Percentiles rank a stretch among this genome's conserved stretches.
Evolutionary conservation across 2,797 vertebrate species (phyloP).

Genomic region (Helicolenus hilgendorfi): DNA sequence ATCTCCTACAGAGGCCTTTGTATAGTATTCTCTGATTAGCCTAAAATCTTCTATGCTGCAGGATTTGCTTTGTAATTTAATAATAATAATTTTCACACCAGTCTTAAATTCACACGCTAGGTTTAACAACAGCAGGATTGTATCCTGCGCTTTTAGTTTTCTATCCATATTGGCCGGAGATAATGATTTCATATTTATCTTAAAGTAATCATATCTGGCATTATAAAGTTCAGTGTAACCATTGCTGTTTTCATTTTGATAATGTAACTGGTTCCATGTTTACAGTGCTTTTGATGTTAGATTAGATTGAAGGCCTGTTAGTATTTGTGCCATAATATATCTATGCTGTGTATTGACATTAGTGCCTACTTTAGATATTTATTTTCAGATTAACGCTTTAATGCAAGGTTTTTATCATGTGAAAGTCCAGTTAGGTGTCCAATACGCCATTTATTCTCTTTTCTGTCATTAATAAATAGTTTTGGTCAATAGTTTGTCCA

Average conservation of each 20-base stretch:
- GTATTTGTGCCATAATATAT: neutral
- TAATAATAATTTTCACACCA: neutral
- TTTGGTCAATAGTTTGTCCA: neutral
- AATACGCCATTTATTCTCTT: neutral
- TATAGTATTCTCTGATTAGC: neutral
- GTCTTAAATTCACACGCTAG: neutral
- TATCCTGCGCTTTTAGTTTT: neutral
- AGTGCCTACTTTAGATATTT: neutral
- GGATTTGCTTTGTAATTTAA: neutral
- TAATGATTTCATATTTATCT: too few species aligned
- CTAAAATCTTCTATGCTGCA: neutral
- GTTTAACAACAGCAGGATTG: neutral
- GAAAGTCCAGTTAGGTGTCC: neutral
- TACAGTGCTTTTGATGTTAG: neutral
- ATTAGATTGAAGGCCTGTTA: neutral
- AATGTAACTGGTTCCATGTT: neutral
- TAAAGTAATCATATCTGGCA: neutral
- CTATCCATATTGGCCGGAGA: neutral
- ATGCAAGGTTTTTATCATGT: neutral
- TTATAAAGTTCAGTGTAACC: neutral
- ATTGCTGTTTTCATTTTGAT: slow-evolving; percentile 9
- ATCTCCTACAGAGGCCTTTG: neutral
- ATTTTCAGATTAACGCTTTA: neutral
- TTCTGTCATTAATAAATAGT: neutral
- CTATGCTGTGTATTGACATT: too few species aligned